These are phyloP conservation scores for Parauchenoglanis punctatus DNA, from an alignment of 2,797 vertebrate species.

Conservation along the genomic window DNA sequence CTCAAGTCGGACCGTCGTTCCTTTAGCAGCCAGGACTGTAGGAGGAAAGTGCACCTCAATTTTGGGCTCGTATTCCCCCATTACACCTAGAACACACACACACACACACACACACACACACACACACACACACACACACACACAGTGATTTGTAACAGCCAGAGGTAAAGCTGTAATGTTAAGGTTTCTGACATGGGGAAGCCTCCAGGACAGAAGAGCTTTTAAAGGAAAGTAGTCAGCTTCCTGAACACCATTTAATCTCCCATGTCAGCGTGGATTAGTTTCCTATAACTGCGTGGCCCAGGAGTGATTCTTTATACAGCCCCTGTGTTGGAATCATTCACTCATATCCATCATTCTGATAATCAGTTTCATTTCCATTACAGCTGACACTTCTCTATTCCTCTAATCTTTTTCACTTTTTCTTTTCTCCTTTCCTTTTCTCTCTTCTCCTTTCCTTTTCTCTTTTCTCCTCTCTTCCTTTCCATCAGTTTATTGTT, in stretches of 20 bases:
- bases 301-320: too few relatives aligned
- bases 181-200: too few relatives aligned
- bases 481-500: neutral
- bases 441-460: neutral
- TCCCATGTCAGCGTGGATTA: too few relatives aligned
- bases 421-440: neutral
- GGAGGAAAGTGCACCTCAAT: constrained; percentile 95
- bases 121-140: constrained; percentile 32
- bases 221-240: too few relatives aligned
- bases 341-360: too few relatives aligned
- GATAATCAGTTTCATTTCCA: neutral
- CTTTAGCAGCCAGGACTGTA: constrained; percentile 87
- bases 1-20: constrained; percentile 91
- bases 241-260: too few relatives aligned
- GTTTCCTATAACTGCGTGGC: too few relatives aligned
- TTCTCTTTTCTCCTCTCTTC: neutral
- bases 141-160: neutral
- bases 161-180: too few relatives aligned
- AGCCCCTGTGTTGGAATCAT: neutral
- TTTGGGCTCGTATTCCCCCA: constrained; percentile 99
- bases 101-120: constrained; percentile 33
- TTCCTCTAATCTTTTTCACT: too few relatives aligned
- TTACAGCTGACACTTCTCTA: neutral
- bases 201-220: too few relatives aligned
- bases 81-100: constrained; percentile 85